These are phyloP conservation scores for Acanthosepion esculentum DNA, from an alignment of 2,888 invertebrate species.

Conservation along the genomic window DNA sequence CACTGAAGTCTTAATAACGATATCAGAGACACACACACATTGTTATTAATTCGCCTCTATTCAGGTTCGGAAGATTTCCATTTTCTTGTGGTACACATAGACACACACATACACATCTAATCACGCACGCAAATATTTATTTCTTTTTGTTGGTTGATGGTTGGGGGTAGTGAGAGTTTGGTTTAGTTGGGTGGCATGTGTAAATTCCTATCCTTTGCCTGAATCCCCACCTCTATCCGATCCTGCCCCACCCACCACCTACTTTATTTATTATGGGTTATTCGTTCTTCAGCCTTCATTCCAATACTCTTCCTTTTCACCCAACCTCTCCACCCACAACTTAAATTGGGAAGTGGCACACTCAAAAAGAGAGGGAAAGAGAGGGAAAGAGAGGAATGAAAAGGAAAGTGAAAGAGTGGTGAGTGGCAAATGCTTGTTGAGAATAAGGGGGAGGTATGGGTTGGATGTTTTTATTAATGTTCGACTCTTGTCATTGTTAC, in stretches of 20 bases:
- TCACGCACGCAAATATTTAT: neutral
- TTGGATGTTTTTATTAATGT: neutral
- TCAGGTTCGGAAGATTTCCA: too few relatives aligned
- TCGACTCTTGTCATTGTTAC: conserved; percentile 33
- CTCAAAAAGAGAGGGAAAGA: neutral
- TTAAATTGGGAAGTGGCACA: neutral
- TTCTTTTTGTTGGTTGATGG: neutral
- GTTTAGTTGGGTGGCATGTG: neutral
- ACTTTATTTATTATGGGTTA: conserved; percentile 1
- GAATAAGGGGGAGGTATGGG: neutral
- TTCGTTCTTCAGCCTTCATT: neutral
- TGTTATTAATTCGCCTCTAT: too few relatives aligned
- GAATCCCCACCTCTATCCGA: neutral
- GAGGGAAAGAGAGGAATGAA: neutral
- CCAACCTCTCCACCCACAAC: neutral
- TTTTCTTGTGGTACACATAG: too few relatives aligned
- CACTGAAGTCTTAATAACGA: too few relatives aligned
- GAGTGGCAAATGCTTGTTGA: neutral
- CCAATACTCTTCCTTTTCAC: neutral
- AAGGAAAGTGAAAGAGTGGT: neutral
- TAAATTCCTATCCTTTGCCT: neutral
- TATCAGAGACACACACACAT: too few relatives aligned
- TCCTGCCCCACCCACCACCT: too few relatives aligned
- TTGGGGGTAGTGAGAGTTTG: neutral
- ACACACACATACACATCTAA: too few relatives aligned